Percentiles rank a stretch among this genome's conserved stretches.
Conservation (phyloP, 2,113 vertebrate genomes). For the Microcebus murinus region DNA sequence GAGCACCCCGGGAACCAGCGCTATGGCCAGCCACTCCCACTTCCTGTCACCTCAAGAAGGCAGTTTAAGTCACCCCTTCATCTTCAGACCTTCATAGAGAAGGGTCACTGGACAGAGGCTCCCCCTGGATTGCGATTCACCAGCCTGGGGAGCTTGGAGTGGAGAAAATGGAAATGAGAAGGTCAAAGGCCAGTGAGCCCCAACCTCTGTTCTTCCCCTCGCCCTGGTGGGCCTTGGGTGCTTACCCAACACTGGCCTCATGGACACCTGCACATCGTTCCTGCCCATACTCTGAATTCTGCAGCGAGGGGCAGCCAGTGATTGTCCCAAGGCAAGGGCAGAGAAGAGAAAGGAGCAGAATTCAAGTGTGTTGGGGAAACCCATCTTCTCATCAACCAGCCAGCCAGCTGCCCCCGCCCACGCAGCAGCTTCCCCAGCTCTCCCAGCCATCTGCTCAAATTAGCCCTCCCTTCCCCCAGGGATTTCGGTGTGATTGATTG, state of each 20-base stretch:
- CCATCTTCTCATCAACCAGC: neutral
- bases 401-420: neutral
- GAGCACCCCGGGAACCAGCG: neutral
- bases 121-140: neutral
- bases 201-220: no score
- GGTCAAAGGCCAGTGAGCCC: neutral
- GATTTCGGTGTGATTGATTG: neutral
- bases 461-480: neutral
- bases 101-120: neutral
- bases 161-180: neutral
- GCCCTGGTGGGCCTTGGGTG: neutral
- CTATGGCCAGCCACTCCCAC: no score
- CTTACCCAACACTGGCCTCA: neutral
- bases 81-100: neutral
- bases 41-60: neutral
- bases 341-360: neutral
- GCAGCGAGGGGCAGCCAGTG: neutral
- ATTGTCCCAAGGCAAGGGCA: neutral
- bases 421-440: neutral
- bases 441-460: no score
- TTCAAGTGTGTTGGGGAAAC: neutral
- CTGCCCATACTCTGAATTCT: neutral
- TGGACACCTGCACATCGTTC: neutral
- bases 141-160: neutral
- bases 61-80: neutral